Evolutionary conservation across 2,888 invertebrate species (phyloP).

Genomic region (Endotricha flammealis): DNA sequence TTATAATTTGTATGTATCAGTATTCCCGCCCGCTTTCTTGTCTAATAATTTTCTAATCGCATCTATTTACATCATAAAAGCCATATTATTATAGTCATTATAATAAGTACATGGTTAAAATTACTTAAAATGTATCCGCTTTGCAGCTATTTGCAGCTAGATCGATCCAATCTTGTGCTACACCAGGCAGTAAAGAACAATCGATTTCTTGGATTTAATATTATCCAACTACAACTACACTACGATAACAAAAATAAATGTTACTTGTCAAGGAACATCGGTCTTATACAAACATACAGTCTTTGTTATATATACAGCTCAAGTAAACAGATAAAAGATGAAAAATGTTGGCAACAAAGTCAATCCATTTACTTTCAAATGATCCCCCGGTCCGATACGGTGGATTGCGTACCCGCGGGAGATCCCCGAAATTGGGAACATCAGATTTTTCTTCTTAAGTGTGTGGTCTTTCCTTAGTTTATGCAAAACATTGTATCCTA

Average conservation of each 20-base stretch:
- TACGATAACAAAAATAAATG: not conserved
- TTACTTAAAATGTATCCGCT: too few species aligned
- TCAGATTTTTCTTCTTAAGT: constrained; percentile 33
- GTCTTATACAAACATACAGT: not conserved
- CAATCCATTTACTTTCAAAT: constrained; percentile 31
- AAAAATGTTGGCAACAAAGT: constrained; percentile 26
- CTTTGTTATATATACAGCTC: not conserved
- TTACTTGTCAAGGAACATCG: not conserved
- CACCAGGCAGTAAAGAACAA: too few species aligned
- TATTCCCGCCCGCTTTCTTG: too few species aligned
- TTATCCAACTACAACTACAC: not conserved
- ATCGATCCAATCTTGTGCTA: too few species aligned
- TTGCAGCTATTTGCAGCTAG: too few species aligned
- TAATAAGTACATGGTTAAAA: too few species aligned
- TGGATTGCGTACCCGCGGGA: constrained; percentile 22
- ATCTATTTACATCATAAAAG: too few species aligned
- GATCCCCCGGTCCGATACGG: constrained; percentile 21
- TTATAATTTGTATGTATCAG: too few species aligned
- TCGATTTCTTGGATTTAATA: too few species aligned
- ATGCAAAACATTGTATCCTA: too few species aligned
- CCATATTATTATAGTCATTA: too few species aligned
- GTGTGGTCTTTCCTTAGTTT: constrained; percentile 26
- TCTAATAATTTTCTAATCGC: too few species aligned
- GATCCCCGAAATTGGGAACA: constrained; percentile 32
- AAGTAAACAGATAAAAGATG: constrained; percentile 9